Conservation (phyloP, 2,797 vertebrate genomes). For the Vespertilio murinus region DNA sequence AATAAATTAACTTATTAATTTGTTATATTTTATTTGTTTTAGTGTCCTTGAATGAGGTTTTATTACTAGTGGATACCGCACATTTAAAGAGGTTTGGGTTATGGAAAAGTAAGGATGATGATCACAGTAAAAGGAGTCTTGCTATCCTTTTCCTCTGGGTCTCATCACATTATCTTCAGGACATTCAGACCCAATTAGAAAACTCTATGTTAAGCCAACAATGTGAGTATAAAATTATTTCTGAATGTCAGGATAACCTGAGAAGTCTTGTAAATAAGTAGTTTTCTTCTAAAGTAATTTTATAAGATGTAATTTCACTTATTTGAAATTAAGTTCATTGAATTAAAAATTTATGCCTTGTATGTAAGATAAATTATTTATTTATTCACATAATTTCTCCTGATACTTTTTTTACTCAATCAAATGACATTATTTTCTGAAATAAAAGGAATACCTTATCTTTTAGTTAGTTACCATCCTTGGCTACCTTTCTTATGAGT, state of each 20-base stretch:
- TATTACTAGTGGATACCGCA: slow-evolving; percentile 85
- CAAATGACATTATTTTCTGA: background rate
- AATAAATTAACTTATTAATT: slow-evolving; percentile 13
- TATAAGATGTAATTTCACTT: slow-evolving; percentile 40
- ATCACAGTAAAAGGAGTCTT: slow-evolving; percentile 70
- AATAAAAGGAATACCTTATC: slow-evolving; percentile 10
- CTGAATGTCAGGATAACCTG: slow-evolving; percentile 18
- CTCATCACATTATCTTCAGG: slow-evolving; percentile 85
- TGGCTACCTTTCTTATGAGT: background rate
- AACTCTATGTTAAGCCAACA: slow-evolving; percentile 68
- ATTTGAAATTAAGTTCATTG: slow-evolving; percentile 47
- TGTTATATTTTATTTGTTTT: slow-evolving; percentile 69
- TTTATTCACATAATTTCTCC: slow-evolving; percentile 36
- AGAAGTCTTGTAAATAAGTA: background rate
- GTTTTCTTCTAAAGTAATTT: slow-evolving; percentile 48
- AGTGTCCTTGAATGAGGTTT: slow-evolving; percentile 84
- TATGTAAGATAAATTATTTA: slow-evolving; percentile 7
- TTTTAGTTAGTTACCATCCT: slow-evolving; percentile 25
- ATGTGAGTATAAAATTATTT: slow-evolving; percentile 85
- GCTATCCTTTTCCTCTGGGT: slow-evolving; percentile 90
- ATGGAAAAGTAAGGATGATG: slow-evolving; percentile 85
- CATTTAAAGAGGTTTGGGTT: slow-evolving; percentile 90
- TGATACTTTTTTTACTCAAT: slow-evolving; percentile 52
- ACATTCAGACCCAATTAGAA: slow-evolving; percentile 82
- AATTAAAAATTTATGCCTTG: slow-evolving; percentile 33